A percentile compares a stretch with the other conserved stretches of the same genome.
Conservation (phyloP, 2,888 invertebrate species). For the Criorhina ranunculi region DNA sequence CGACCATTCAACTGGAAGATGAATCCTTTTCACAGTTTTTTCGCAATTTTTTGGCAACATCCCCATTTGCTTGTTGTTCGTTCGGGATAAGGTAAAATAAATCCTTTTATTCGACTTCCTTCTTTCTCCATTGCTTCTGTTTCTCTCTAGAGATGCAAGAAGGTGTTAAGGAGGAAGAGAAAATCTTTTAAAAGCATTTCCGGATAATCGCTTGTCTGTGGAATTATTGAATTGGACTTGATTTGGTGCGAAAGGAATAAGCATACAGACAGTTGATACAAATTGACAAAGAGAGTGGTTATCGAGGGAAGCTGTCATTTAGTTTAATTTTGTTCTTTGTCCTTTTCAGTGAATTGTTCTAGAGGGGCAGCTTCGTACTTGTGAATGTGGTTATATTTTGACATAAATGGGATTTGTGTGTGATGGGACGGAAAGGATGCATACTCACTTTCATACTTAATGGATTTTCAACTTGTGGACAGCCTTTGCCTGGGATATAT, state of each 20-base stretch:
- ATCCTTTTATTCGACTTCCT: conserved; percentile 38
- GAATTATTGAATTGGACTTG: conserved; percentile 73
- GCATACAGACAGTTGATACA: conserved; percentile 12
- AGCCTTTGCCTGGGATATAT: too few species aligned
- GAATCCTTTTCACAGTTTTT: conserved; percentile 43
- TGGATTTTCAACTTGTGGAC: too few species aligned
- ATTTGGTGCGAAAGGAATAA: conserved; percentile 52
- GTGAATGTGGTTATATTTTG: too few species aligned
- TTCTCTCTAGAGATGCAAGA: conserved; percentile 3
- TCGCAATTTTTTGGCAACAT: conserved; percentile 52
- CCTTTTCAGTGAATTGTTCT: neutral
- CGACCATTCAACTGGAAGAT: conserved; percentile 63
- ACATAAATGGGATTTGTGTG: too few species aligned
- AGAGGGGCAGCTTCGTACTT: neutral
- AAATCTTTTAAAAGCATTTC: conserved; percentile 71
- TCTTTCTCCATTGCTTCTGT: neutral
- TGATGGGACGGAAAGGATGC: too few species aligned
- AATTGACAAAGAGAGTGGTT: neutral
- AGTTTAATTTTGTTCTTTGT: neutral
- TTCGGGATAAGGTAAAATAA: conserved; percentile 34
- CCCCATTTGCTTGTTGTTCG: conserved; percentile 42
- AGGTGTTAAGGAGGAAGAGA: conserved; percentile 55
- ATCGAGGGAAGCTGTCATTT: conserved; percentile 1
- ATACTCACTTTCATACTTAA: too few species aligned
- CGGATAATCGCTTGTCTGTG: conserved; percentile 72